Evolutionary conservation across 2,888 invertebrate genomes (phyloP).

Genomic region (Ichneumoninae sp.): DNA sequence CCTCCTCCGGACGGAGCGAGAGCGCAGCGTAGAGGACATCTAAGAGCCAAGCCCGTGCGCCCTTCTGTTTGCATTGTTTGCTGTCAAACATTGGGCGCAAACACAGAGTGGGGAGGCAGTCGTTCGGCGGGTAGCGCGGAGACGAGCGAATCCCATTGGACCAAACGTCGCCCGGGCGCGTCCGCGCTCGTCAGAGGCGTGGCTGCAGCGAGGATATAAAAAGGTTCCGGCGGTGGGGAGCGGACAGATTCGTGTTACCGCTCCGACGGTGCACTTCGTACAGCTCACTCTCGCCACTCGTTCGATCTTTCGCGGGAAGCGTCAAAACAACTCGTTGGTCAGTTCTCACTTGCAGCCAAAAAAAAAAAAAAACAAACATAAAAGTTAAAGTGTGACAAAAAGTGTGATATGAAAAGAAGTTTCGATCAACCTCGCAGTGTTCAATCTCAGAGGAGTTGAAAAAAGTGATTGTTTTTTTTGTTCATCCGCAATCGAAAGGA

Average conservation of each 20-base stretch:
- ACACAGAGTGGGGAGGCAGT: conserved; percentile 72
- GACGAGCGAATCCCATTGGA: conserved; percentile 58
- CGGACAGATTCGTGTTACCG: conserved; percentile 72
- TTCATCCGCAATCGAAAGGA: background rate
- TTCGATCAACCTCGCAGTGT: background rate
- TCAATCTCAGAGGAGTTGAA: background rate
- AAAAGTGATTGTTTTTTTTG: background rate
- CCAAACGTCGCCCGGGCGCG: conserved; percentile 58
- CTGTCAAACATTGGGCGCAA: conserved; percentile 82
- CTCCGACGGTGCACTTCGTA: conserved; percentile 68
- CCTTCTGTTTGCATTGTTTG: conserved; percentile 80
- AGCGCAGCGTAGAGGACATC: conserved; percentile 14
- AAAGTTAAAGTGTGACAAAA: conserved; percentile 20
- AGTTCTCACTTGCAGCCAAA: background rate
- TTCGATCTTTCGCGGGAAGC: background rate
- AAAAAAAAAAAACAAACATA: background rate
- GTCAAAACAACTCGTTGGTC: background rate
- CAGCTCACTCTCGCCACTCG: background rate
- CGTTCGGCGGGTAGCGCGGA: conserved; percentile 3
- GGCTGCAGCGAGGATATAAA: conserved; percentile 71
- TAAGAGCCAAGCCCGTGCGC: conserved; percentile 57
- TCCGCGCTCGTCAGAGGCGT: conserved; percentile 64
- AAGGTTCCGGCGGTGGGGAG: conserved; percentile 69
- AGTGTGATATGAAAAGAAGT: conserved; percentile 13
- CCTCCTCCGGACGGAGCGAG: conserved; percentile 36